Evolutionary conservation across 2,113 vertebrate genomes (phyloP).

Genomic region (Formicarius rufipectus): DNA sequence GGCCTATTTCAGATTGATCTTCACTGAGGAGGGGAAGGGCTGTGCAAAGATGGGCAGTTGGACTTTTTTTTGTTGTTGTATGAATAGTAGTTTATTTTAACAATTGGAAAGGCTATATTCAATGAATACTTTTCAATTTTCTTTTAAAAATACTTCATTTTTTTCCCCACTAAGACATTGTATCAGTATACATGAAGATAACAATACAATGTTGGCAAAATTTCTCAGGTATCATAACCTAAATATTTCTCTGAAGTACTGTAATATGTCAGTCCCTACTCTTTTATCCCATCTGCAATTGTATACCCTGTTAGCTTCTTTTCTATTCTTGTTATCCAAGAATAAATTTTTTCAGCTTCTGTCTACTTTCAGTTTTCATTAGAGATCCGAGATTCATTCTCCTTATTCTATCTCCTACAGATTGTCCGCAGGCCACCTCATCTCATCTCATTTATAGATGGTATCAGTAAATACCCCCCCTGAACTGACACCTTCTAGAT

Average conservation of each 20-base stretch:
- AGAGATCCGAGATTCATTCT: not conserved
- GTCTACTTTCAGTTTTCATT: not conserved
- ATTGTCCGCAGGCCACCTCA: not conserved
- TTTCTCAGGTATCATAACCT: not conserved
- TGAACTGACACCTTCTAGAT: not conserved
- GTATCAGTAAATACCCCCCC: not conserved
- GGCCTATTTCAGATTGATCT: not conserved
- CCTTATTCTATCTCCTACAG: not conserved
- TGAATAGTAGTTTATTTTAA: not conserved
- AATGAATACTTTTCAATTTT: not conserved
- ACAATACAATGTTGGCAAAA: not conserved
- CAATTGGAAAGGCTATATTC: not conserved
- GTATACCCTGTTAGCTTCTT: not conserved
- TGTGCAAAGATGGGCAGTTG: not conserved
- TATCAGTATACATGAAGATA: not conserved
- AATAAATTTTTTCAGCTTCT: not conserved
- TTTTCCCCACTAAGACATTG: not conserved
- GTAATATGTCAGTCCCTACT: not conserved
- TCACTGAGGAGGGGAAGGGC: not conserved
- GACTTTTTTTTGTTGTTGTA: rapidly evolving
- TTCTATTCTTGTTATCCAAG: not conserved
- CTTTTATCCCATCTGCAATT: not conserved
- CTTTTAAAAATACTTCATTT: not conserved
- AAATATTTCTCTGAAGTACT: not conserved
- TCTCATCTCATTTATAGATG: not conserved